A percentile compares a stretch with the other conserved stretches of the same genome.
Evolutionary conservation across 37 sponge, comb jelly and placozoan species (phyloP).

Genomic region (Haliclona indistincta): DNA sequence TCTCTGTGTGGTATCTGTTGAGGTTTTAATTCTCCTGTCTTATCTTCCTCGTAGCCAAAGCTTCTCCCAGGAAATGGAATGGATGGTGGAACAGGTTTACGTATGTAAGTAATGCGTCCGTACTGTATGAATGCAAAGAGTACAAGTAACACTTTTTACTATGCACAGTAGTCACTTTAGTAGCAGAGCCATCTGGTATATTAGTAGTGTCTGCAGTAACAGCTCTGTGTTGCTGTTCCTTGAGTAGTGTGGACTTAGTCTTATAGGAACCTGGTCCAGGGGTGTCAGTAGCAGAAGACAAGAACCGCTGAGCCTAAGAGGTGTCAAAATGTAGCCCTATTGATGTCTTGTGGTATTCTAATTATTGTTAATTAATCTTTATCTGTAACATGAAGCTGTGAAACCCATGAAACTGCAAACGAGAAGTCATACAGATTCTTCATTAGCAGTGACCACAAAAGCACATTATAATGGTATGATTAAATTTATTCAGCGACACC

Average conservation of each 20-base stretch:
- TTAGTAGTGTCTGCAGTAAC: no score
- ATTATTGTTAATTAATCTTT: no score
- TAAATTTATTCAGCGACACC: no score
- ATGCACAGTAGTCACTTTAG: background rate
- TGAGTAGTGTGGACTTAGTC: constrained; percentile 26
- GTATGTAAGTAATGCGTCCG: constrained; percentile 58
- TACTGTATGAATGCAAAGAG: background rate
- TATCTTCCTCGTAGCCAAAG: constrained; percentile 89
- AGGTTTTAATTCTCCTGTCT: constrained; percentile 66
- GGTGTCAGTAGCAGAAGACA: constrained; percentile 27
- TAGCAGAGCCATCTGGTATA: no score
- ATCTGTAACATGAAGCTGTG: no score
- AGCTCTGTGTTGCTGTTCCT: no score
- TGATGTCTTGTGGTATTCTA: background rate
- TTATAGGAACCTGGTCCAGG: constrained; percentile 96
- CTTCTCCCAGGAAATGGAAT: constrained; percentile 84
- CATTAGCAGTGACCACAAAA: no score
- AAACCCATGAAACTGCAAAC: no score
- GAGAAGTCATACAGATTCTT: no score
- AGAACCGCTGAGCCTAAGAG: constrained; percentile 68
- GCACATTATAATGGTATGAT: no score
- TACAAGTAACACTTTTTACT: constrained; percentile 8
- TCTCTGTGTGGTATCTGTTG: constrained; percentile 72
- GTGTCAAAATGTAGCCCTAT: background rate
- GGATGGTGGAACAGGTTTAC: constrained; percentile 87